Conservation (phyloP, 35 echinoderm and acorn worm genomes). For the Patiria miniata region DNA sequence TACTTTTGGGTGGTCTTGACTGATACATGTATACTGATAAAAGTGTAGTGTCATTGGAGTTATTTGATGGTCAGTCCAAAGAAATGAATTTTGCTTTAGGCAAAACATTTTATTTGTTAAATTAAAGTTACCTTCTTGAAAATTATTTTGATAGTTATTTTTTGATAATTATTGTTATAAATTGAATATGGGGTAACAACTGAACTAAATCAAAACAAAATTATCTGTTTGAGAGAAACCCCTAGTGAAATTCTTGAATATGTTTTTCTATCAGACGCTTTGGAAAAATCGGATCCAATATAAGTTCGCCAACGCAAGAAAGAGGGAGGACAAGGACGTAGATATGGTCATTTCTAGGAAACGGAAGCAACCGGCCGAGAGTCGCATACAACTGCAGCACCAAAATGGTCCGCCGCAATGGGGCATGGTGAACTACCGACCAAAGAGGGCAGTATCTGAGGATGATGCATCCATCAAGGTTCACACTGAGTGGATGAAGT, state of each 20-base stretch:
- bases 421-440: slow-evolving; percentile 26
- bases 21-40: too few species aligned
- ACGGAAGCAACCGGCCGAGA: not conserved
- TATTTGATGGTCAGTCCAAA: too few species aligned
- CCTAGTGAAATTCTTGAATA: too few species aligned
- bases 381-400: not conserved
- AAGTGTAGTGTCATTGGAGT: too few species aligned
- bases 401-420: not conserved
- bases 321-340: slow-evolving; percentile 26
- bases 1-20: too few species aligned
- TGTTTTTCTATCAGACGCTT: slow-evolving; percentile 10
- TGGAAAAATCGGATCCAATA: slow-evolving; percentile 51
- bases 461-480: slow-evolving; percentile 31
- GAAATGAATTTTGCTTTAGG: too few species aligned
- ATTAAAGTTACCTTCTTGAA: too few species aligned
- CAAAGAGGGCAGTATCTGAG: not conserved
- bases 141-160: too few species aligned
- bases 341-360: slow-evolving; percentile 12
- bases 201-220: not conserved
- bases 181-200: too few species aligned
- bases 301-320: slow-evolving; percentile 41
- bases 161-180: too few species aligned
- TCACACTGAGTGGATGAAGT: slow-evolving; percentile 36
- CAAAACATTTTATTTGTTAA: too few species aligned
- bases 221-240: too few species aligned